Conservation (phyloP, 1,140 invertebrate genomes). For the Lepidotrigona ventralis region DNA sequence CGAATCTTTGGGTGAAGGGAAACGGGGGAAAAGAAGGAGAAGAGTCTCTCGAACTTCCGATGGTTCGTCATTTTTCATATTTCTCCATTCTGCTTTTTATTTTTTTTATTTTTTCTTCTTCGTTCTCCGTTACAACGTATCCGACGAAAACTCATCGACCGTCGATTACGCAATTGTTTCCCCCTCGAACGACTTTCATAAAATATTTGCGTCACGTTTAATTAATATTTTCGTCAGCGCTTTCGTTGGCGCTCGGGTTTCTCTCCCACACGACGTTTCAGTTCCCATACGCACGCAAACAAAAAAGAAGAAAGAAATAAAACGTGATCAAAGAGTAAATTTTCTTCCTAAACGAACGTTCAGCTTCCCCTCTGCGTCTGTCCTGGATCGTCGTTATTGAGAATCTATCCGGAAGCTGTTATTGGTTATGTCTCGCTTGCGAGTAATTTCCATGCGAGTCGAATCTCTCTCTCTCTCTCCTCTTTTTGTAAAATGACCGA, state of each 20-base stretch:
- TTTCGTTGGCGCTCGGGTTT: too few relatives aligned
- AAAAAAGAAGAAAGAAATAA: neutral
- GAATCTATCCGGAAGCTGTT: constrained; percentile 45
- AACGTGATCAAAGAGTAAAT: constrained; percentile 20
- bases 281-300: neutral
- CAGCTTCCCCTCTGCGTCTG: constrained; percentile 36
- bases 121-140: neutral
- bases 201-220: neutral
- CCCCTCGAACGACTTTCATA: neutral
- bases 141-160: neutral
- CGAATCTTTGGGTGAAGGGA: neutral
- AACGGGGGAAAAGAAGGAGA: too few relatives aligned
- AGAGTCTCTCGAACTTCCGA: neutral
- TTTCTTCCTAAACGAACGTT: constrained; percentile 54
- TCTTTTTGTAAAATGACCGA: constrained; percentile 34
- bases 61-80: neutral
- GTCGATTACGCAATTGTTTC: neutral
- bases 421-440: constrained; percentile 61
- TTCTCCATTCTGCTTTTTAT: neutral
- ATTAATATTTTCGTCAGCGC: constrained; percentile 9
- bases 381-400: constrained; percentile 50
- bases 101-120: neutral
- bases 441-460: constrained; percentile 46
- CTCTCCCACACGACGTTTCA: neutral
- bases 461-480: neutral